Conservation (phyloP, 2,797 vertebrate species). For the Gorsachius magnificus region DNA sequence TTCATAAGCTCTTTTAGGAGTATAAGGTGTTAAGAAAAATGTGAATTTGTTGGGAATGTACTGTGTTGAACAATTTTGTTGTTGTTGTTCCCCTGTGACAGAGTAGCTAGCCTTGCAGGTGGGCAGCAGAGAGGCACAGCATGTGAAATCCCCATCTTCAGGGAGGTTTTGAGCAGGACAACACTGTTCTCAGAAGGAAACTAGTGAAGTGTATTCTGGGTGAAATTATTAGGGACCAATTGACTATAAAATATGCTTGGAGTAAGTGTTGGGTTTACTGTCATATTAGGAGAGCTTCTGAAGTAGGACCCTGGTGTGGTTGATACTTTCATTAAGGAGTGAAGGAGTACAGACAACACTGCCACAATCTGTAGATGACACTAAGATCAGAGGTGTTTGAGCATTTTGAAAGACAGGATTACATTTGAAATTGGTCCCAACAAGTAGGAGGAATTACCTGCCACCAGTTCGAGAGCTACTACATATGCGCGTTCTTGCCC, state of each 20-base stretch:
- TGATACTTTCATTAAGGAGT: fast-evolving
- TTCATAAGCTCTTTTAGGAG: neutral
- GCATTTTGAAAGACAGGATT: neutral
- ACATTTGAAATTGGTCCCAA: neutral
- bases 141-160: neutral
- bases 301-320: neutral
- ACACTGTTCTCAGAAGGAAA: neutral
- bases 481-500: fast-evolving
- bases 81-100: neutral
- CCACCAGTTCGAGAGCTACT: neutral
- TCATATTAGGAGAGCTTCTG: neutral
- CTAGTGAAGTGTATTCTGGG: neutral
- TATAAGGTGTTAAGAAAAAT: neutral
- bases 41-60: neutral
- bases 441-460: neutral
- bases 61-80: neutral
- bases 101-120: neutral
- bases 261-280: neutral
- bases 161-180: neutral
- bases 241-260: neutral
- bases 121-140: neutral
- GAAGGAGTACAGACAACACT: neutral
- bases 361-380: too few relatives aligned
- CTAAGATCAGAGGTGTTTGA: neutral
- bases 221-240: neutral